Conservation (phyloP, 2,888 invertebrate species). For the Phoenoteleia sp. region DNA sequence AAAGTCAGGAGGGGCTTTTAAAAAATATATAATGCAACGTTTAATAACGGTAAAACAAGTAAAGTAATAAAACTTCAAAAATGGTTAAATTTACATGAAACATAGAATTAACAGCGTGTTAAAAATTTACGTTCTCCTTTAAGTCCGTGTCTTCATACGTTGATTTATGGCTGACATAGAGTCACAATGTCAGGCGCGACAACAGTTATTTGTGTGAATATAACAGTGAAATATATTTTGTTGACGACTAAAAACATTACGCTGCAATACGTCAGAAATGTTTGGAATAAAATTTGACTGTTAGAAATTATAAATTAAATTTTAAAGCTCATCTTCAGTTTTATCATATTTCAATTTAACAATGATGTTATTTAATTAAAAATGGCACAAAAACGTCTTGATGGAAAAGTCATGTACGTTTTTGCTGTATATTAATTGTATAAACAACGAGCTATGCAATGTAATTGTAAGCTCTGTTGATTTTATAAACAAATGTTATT, state of each 20-base stretch:
- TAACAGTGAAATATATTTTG: conserved; percentile 28
- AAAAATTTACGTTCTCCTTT: background rate
- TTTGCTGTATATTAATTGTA: too few relatives aligned
- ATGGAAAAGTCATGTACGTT: too few relatives aligned
- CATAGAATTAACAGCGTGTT: background rate
- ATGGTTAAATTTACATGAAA: background rate
- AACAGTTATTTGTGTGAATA: conserved; percentile 22
- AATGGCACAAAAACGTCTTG: too few relatives aligned
- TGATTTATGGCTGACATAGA: conserved; percentile 36
- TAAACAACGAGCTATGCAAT: too few relatives aligned
- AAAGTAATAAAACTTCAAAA: background rate
- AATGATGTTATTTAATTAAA: too few relatives aligned
- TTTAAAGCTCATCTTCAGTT: background rate
- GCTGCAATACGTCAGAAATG: background rate
- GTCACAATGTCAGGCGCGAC: conserved; percentile 18
- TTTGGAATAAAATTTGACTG: background rate
- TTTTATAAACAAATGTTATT: too few relatives aligned
- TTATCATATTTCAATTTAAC: too few relatives aligned
- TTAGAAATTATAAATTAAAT: background rate
- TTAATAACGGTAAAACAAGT: too few relatives aligned
- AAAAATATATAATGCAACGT: too few relatives aligned
- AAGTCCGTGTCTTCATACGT: background rate
- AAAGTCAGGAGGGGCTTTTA: too few relatives aligned
- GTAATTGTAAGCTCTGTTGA: too few relatives aligned
- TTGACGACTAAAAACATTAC: conserved; percentile 11